Evolutionary conservation across 2,888 invertebrate genomes (phyloP), one percentile per base, ranked within the genome.

Genomic region (Trilocha varians): DNA sequence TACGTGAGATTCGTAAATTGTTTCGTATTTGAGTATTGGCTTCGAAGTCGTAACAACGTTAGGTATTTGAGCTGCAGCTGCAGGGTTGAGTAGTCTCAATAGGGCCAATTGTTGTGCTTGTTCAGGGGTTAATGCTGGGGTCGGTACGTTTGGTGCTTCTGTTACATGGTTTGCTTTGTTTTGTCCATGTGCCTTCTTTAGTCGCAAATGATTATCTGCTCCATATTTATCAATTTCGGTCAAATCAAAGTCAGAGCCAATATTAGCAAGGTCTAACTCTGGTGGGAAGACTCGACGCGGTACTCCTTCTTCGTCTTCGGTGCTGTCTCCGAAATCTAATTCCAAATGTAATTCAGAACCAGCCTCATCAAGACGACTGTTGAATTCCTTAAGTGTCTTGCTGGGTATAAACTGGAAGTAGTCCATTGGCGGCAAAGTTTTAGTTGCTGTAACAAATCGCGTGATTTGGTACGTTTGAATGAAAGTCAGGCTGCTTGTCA

Each of bases 391-490:
- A 16, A 96, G 84, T 1, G 93, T 93, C 72, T 93, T 94, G 59
- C 93, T 93, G 0, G 95, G 95, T 41, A 93, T 92, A 61, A 95
- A 95, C 65, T 94, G 94, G 78, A 93, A 95, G 49, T 90, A 91
- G 66, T 95, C 94, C 89, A 93, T 91, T 0, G 96, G 95, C 5
- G 95, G 96, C 36, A 96, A 71, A 0, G 96, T 97, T 70, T 96
- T 96, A 2, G 94, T 95, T 0, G 96, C 96, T 0, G 95, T 95
- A 9, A 97, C 95, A 42, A 96, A 80, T 64, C 96, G 88, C 1
- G 96, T 95, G 15, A 96, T 88, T 62, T 93, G 90, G 75, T 96
- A 97, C 0, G 96, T 96, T 80, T 97, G 97, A 2, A 96, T 92
- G 38, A 97, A 87, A 1, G 97, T 96, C 54, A 94, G 80, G 46